phyloP scores from a whole-genome alignment of 2,888 invertebrate genomes.

The Drosophila neoperkinsi region DNA sequence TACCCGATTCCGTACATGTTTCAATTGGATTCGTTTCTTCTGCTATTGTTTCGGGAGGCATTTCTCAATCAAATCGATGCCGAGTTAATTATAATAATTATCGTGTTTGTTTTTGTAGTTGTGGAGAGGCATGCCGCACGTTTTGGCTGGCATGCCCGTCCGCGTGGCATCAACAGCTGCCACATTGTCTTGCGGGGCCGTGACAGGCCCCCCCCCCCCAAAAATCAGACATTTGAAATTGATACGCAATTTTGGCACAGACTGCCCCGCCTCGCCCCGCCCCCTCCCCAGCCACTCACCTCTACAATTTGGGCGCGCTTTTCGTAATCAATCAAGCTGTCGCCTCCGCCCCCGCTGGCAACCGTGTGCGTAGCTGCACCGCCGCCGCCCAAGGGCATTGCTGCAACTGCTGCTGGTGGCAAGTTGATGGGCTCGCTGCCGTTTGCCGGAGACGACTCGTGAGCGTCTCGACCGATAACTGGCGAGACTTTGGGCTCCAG shows the following conservation, averaged over 20 bases:
- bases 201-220: constrained; percentile 38
- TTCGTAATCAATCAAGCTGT: constrained; percentile 80
- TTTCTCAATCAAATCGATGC: background rate
- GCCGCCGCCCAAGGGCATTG: constrained; percentile 48
- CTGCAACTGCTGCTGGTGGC: background rate
- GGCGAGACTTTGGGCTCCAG: constrained; percentile 47
- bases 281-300: constrained; percentile 71
- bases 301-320: constrained; percentile 84
- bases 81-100: background rate
- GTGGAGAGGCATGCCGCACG: constrained; percentile 4
- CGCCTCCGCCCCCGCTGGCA: constrained; percentile 10
- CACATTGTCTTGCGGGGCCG: constrained; percentile 22
- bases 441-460: constrained; percentile 22
- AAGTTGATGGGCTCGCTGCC: constrained; percentile 2
- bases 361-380: constrained; percentile 14
- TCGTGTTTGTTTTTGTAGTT: background rate
- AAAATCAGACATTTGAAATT: constrained; percentile 55
- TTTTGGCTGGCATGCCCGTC: constrained; percentile 14
- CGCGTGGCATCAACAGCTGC: constrained; percentile 49
- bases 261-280: background rate
- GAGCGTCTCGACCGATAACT: constrained; percentile 51
- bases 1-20: background rate
- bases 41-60: background rate
- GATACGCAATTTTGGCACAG: constrained; percentile 42
- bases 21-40: background rate